A percentile compares a stretch with the other conserved stretches of the same genome.
phyloP scores from a whole-genome alignment of 1,140 invertebrate genomes.

The Drosophila tristis region DNA sequence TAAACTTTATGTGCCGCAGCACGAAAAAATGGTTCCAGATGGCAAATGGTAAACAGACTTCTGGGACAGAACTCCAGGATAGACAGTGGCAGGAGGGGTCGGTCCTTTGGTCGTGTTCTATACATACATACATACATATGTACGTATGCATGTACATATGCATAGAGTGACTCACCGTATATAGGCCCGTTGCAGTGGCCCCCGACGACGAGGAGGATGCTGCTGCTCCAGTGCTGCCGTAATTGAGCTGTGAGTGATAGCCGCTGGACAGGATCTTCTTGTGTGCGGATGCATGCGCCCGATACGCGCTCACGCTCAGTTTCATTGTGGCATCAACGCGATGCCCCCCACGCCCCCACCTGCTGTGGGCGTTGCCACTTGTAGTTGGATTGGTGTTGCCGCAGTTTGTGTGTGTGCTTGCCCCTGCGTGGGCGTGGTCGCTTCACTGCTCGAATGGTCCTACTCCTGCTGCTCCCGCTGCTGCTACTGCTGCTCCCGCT shows the following conservation, averaged over 20 bases:
- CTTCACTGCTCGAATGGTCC: conserved; percentile 11
- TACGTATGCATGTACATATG: background rate
- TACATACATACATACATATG: background rate
- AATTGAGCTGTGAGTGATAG: conserved; percentile 90
- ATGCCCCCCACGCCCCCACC: conserved; percentile 17
- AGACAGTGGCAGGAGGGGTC: no score
- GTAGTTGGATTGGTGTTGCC: conserved; percentile 13
- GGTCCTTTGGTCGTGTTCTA: background rate
- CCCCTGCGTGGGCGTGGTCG: background rate
- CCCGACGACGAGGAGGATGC: conserved; percentile 85
- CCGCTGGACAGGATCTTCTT: conserved; percentile 91
- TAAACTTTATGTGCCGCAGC: conserved; percentile 42
- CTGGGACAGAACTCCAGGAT: no score
- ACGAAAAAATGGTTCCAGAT: conserved; percentile 12
- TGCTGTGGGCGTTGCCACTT: conserved; percentile 25
- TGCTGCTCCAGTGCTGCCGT: conserved; percentile 90
- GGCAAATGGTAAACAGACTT: no score
- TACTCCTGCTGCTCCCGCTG: conserved; percentile 8
- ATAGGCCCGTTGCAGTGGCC: conserved; percentile 83
- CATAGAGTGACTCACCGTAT: conserved; percentile 85
- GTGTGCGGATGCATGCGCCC: conserved; percentile 92
- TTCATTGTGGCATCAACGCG: conserved; percentile 87
- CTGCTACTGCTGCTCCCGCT: conserved; percentile 1
- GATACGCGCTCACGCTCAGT: conserved; percentile 92
- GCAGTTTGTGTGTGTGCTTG: conserved; percentile 1